Conservation (phyloP, 2,797 vertebrate species). For the Myotis daubentonii region DNA sequence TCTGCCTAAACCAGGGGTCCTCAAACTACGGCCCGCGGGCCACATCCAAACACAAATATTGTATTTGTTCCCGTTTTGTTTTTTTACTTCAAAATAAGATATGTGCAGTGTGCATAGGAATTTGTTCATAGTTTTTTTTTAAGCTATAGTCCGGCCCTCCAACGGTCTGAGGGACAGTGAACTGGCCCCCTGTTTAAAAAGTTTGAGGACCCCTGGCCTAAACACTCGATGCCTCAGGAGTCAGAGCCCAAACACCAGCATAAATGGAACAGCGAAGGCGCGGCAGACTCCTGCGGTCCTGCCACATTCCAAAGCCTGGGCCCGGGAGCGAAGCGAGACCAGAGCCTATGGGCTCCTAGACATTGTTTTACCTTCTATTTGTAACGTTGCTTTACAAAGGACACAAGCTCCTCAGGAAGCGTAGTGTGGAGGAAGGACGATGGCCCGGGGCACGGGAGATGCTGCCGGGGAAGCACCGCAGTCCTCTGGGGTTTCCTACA, state of each 20-base stretch:
- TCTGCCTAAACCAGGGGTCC: neutral
- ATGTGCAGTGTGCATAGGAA: too few relatives aligned
- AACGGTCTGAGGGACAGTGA: too few relatives aligned
- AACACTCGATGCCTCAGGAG: constrained; percentile 27
- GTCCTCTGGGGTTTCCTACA: neutral
- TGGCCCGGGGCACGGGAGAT: too few relatives aligned
- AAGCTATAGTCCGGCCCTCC: too few relatives aligned
- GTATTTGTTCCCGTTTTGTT: too few relatives aligned
- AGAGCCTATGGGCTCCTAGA: neutral
- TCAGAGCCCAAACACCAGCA: neutral
- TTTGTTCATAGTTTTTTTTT: too few relatives aligned
- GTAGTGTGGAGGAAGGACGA: neutral
- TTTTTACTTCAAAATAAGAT: too few relatives aligned
- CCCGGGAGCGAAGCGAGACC: neutral
- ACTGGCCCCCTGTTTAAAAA: too few relatives aligned
- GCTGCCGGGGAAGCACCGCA: too few relatives aligned
- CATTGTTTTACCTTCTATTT: neutral
- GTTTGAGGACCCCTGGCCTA: neutral
- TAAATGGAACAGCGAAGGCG: neutral
- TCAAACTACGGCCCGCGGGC: too few relatives aligned
- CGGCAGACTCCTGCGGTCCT: neutral
- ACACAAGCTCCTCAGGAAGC: neutral
- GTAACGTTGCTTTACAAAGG: neutral
- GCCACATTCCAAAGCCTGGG: neutral
- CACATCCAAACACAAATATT: too few relatives aligned